phyloP scores from a whole-genome alignment of 2,797 vertebrate genomes.

The Bradypodion ventrale region DNA sequence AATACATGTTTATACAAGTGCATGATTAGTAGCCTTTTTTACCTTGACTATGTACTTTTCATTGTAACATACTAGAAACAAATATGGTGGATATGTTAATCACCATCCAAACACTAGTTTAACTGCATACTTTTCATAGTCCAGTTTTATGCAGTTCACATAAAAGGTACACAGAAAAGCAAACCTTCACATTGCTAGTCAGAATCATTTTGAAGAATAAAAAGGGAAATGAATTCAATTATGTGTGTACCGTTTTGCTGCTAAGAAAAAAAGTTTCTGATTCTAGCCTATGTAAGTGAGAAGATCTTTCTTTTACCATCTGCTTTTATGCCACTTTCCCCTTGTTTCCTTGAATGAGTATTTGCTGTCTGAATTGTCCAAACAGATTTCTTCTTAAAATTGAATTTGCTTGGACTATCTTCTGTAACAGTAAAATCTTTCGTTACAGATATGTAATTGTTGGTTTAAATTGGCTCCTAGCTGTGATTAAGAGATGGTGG shows the following conservation, averaged over 20 bases:
- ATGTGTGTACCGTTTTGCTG: background rate
- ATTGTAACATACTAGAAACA: background rate
- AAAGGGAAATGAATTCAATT: too few species aligned
- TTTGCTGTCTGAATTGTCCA: background rate
- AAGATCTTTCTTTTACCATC: too few species aligned
- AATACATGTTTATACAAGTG: background rate
- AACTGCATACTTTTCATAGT: background rate
- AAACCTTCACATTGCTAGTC: background rate
- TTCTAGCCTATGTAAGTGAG: too few species aligned
- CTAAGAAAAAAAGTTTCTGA: background rate
- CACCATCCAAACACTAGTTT: background rate
- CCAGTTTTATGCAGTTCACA: background rate
- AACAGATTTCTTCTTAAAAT: background rate
- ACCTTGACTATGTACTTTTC: background rate
- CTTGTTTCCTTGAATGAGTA: background rate
- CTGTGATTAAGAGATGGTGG: conserved; percentile 90
- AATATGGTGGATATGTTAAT: background rate
- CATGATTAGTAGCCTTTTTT: background rate
- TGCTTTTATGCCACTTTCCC: background rate
- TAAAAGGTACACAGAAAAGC: conserved; percentile 2
- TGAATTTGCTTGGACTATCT: background rate
- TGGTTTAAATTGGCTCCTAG: conserved; percentile 89
- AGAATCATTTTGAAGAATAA: background rate
- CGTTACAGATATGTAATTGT: conserved; percentile 85
- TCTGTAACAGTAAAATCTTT: conserved; percentile 37